Conservation (phyloP, 2,888 invertebrate species). For the Acleris laterana region DNA sequence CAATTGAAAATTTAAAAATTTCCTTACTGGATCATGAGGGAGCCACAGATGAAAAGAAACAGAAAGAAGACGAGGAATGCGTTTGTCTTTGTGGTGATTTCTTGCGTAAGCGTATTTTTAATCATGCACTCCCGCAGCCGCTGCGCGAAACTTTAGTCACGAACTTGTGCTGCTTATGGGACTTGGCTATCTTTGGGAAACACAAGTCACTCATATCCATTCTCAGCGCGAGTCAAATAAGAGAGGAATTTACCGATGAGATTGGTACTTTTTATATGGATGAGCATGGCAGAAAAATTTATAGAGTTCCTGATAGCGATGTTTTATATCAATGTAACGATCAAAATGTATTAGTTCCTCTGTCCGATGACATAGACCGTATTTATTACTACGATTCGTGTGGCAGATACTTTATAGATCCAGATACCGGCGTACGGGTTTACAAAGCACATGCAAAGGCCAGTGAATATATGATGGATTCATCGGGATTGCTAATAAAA, state of each 20-base stretch:
- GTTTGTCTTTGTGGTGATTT: constrained; percentile 69
- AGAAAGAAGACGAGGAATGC: constrained; percentile 56
- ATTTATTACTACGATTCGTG: constrained; percentile 76
- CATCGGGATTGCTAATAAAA: constrained; percentile 68
- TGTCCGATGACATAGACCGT: constrained; percentile 65
- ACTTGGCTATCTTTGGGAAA: constrained; percentile 65
- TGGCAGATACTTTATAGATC: constrained; percentile 71
- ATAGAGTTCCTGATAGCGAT: constrained; percentile 61
- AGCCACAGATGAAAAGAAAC: constrained; percentile 46
- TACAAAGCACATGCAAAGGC: constrained; percentile 71
- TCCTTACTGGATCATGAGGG: constrained; percentile 50
- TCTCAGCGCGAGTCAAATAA: constrained; percentile 65
- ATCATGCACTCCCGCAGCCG: constrained; percentile 62
- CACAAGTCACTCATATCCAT: constrained; percentile 74
- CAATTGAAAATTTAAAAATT: constrained; percentile 65
- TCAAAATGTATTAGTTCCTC: constrained; percentile 62
- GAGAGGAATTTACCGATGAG: constrained; percentile 72
- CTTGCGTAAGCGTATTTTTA: constrained; percentile 71
- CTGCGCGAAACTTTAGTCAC: constrained; percentile 70
- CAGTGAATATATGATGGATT: constrained; percentile 77
- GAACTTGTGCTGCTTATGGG: constrained; percentile 73
- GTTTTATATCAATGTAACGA: constrained; percentile 71
- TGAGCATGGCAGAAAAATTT: constrained; percentile 72
- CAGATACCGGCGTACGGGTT: constrained; percentile 62
- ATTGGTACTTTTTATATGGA: constrained; percentile 70